Evolutionary conservation across 2,888 invertebrate genomes (phyloP).

Genomic region (Marasmarcha lunaedactyla): DNA sequence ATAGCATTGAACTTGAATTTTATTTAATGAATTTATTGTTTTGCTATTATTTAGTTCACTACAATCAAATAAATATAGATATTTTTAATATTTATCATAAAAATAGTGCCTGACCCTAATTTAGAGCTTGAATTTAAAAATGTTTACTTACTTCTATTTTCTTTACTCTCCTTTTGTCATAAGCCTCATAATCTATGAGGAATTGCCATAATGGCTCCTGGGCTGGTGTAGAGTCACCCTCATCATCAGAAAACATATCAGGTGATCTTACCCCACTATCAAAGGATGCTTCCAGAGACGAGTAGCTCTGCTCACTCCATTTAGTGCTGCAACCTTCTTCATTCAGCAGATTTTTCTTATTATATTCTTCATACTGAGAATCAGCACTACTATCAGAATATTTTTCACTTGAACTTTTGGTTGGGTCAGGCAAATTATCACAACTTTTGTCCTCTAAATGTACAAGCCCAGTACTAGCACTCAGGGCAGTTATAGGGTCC

Average conservation of each 20-base stretch:
- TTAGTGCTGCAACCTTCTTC: conserved; percentile 35
- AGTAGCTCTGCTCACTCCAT: conserved; percentile 56
- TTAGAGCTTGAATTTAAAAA: too few species aligned
- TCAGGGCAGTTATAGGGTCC: conserved; percentile 48
- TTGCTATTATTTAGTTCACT: too few species aligned
- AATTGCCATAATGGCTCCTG: conserved; percentile 47
- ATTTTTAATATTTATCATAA: background rate
- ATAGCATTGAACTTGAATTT: too few species aligned
- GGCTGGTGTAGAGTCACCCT: conserved; percentile 28
- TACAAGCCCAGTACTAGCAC: conserved; percentile 28
- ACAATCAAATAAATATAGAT: background rate
- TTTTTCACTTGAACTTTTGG: conserved; percentile 28
- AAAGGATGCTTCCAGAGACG: conserved; percentile 55
- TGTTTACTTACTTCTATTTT: conserved; percentile 46
- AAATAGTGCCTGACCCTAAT: too few species aligned
- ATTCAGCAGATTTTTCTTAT: conserved; percentile 24
- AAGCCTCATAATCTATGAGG: conserved; percentile 43
- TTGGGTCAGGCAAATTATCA: conserved; percentile 20
- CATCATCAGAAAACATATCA: conserved; percentile 75
- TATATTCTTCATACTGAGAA: conserved; percentile 39
- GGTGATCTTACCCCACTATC: conserved; percentile 70
- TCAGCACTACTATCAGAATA: conserved; percentile 39
- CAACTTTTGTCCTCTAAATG: conserved; percentile 27
- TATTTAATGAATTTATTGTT: too few species aligned
- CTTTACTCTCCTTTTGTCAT: conserved; percentile 46